Conservation (phyloP, 1,140 invertebrate species). For the Drosophila watanabei region DNA sequence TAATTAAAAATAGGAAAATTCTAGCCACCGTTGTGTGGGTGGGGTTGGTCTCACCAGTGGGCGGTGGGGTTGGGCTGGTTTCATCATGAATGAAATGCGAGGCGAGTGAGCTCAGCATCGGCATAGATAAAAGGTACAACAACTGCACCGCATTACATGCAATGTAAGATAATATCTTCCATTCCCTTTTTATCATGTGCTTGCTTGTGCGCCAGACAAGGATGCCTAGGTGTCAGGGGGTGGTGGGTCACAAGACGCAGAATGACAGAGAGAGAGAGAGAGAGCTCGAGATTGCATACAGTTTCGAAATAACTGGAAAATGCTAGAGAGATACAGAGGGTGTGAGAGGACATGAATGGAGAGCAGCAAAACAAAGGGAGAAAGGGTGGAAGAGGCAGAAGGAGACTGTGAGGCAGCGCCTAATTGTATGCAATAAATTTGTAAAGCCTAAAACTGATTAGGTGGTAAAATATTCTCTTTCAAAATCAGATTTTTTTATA, state of each 20-base stretch:
- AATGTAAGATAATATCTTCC: constrained; percentile 28
- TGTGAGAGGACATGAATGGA: constrained; percentile 66
- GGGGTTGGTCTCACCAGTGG: constrained; percentile 35
- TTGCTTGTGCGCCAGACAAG: constrained; percentile 26
- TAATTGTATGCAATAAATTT: constrained; percentile 38
- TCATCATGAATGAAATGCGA: constrained; percentile 70
- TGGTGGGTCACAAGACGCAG: not conserved
- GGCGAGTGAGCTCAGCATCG: constrained; percentile 45
- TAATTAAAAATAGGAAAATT: constrained; percentile 71
- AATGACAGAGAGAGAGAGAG: not conserved
- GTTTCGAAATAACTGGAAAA: constrained; percentile 56
- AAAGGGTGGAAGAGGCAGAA: not conserved
- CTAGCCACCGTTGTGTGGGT: constrained; percentile 30
- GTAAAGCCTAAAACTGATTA: not conserved
- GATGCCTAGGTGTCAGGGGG: constrained; percentile 20
- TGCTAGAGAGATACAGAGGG: constrained; percentile 7
- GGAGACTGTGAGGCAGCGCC: constrained; percentile 11
- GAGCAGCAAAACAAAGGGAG: constrained; percentile 31
- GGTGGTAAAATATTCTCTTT: not conserved
- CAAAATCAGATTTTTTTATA: no score
- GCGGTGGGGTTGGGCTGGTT: constrained; percentile 19
- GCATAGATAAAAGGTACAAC: constrained; percentile 24
- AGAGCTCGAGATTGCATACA: constrained; percentile 33
- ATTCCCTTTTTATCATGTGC: constrained; percentile 1
- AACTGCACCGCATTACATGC: constrained; percentile 17